Percentiles rank a stretch among this genome's conserved stretches.
These are phyloP conservation scores for Phyllopteryx taeniolatus DNA, from an alignment of 2,113 vertebrate genomes.

Conservation along the genomic window DNA sequence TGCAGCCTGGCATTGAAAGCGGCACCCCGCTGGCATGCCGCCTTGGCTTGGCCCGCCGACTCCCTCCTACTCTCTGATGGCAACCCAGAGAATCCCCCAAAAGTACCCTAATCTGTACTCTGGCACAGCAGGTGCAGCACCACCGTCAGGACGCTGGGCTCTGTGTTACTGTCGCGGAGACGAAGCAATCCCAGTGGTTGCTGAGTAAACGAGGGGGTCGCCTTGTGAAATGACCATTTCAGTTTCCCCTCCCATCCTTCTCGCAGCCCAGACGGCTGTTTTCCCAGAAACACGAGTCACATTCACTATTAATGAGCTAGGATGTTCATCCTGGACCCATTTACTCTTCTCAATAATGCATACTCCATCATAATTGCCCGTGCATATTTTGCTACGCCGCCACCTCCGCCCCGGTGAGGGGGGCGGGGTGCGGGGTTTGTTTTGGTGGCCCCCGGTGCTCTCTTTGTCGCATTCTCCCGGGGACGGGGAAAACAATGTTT, in stretches of 20 bases:
- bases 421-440: constrained; percentile 16
- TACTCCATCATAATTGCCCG: constrained; percentile 55
- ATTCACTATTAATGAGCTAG: constrained; percentile 74
- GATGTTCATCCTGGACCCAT: constrained; percentile 68
- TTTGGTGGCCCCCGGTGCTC: constrained; percentile 26
- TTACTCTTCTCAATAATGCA: constrained; percentile 74
- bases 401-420: constrained; percentile 17
- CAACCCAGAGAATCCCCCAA: no score
- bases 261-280: constrained; percentile 45
- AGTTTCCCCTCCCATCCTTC: constrained; percentile 31
- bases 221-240: constrained; percentile 61
- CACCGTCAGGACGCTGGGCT: background rate
- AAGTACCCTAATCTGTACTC: no score
- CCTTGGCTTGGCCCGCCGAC: no score
- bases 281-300: constrained; percentile 71
- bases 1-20: no score
- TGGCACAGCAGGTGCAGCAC: background rate
- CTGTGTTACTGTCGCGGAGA: background rate
- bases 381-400: constrained; percentile 51
- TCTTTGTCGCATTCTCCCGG: constrained; percentile 17
- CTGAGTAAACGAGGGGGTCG: constrained; percentile 59
- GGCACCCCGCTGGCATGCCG: no score
- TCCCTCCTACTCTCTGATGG: no score
- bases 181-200: constrained; percentile 35
- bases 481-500: constrained; percentile 38